These are phyloP conservation scores for Drusus annulatus DNA, from an alignment of 1,140 invertebrate genomes.

Conservation along the genomic window DNA sequence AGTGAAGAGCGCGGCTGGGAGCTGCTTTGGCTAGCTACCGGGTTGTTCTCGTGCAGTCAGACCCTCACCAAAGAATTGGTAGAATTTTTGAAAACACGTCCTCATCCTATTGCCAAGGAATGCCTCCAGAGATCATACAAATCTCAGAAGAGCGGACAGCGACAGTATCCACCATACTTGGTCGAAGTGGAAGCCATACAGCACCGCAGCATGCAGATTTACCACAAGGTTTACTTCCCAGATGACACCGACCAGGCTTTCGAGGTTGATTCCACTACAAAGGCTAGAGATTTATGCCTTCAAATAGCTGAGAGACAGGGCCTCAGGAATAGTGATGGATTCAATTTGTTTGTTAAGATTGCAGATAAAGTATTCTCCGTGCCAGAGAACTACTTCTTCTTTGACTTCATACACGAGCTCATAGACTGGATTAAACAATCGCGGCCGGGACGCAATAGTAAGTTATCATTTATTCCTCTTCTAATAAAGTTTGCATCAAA, in stretches of 20 bases:
- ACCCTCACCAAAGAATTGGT: conserved; percentile 74
- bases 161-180: conserved; percentile 92
- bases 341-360: conserved; percentile 94
- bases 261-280: conserved; percentile 85
- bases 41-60: conserved; percentile 84
- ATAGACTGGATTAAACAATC: conserved; percentile 91
- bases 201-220: conserved; percentile 93
- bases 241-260: conserved; percentile 92
- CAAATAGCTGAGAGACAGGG: conserved; percentile 83
- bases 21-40: conserved; percentile 91
- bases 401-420: conserved; percentile 93
- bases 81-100: conserved; percentile 85
- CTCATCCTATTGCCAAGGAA: conserved; percentile 85
- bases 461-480: conserved; percentile 56
- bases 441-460: conserved; percentile 82
- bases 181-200: conserved; percentile 97
- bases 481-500: neutral
- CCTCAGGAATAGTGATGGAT: conserved; percentile 86
- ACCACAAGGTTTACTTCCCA: conserved; percentile 94
- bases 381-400: conserved; percentile 94
- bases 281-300: conserved; percentile 88
- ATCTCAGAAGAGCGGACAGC: conserved; percentile 82
- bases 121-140: conserved; percentile 88
- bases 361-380: conserved; percentile 95
- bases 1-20: conserved; percentile 96